A percentile compares a stretch with the other conserved stretches of the same genome.
Conservation (phyloP, 2,888 invertebrate species). For the Cheilosia impressa region DNA sequence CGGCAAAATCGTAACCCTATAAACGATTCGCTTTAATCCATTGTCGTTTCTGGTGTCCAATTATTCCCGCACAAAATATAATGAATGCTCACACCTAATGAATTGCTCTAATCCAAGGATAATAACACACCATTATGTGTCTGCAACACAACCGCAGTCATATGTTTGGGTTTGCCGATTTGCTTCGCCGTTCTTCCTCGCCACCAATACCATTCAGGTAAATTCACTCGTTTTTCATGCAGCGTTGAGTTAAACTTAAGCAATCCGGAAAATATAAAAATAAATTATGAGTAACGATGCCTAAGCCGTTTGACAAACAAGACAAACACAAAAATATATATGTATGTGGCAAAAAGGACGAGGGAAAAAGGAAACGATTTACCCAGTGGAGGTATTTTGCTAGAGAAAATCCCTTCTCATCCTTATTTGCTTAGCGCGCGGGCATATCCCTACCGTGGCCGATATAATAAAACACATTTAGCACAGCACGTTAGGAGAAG, state of each 20-base stretch:
- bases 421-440: conserved; percentile 51
- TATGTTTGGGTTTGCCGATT: conserved; percentile 30
- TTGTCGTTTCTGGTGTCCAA: conserved; percentile 18
- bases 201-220: conserved; percentile 1
- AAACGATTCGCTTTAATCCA: conserved; percentile 22
- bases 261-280: conserved; percentile 25
- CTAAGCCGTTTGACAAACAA: conserved; percentile 62
- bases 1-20: conserved; percentile 5
- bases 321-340: conserved; percentile 17
- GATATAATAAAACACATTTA: conserved; percentile 62
- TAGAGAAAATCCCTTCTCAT: conserved; percentile 48
- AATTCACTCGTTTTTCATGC: conserved; percentile 6
- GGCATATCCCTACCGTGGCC: conserved; percentile 18
- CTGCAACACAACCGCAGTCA: conserved; percentile 14
- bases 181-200: background rate
- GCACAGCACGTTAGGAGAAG: conserved; percentile 27
- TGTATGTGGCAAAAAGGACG: conserved; percentile 9
- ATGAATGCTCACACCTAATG: conserved; percentile 49
- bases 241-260: conserved; percentile 14
- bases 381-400: conserved; percentile 38
- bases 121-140: conserved; percentile 59
- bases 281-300: conserved; percentile 59
- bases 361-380: conserved; percentile 31
- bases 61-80: conserved; percentile 35
- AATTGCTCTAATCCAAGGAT: conserved; percentile 62